Conservation (phyloP, 2,113 vertebrate species). For the Zapus hudsonius region DNA sequence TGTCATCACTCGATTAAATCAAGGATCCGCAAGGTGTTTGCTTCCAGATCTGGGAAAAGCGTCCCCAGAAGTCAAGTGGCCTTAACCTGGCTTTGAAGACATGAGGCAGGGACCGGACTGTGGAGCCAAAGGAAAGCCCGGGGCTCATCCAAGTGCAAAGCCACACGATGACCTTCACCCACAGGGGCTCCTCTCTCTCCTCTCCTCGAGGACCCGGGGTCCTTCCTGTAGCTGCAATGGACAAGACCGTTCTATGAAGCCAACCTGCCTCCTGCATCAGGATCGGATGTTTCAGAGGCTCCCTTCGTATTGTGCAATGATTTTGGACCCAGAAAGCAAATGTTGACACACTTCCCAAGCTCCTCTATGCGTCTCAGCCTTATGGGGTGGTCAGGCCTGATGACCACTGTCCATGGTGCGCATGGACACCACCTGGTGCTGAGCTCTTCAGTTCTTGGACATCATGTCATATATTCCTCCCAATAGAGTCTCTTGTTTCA, state of each 20-base stretch:
- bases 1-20: too few species aligned
- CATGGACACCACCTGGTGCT: background rate
- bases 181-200: background rate
- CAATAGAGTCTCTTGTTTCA: background rate
- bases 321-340: constrained; percentile 17
- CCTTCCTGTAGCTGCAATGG: background rate
- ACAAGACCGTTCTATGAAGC: background rate
- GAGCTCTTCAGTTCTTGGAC: background rate
- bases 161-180: background rate
- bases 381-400: background rate
- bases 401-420: background rate
- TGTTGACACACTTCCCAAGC: background rate
- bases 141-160: background rate
- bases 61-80: background rate
- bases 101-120: background rate
- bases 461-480: background rate
- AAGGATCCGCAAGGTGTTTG: background rate
- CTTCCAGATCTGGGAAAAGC: background rate
- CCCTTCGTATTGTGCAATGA: background rate
- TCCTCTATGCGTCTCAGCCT: background rate
- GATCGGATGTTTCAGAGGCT: background rate
- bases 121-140: constrained; percentile 1
- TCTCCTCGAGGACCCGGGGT: background rate
- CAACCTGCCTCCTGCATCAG: background rate
- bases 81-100: background rate